Evolutionary conservation across 2,888 invertebrate genomes (phyloP), one percentile per base, ranked within the genome.

Genomic region (Pimpla rufipes): DNA sequence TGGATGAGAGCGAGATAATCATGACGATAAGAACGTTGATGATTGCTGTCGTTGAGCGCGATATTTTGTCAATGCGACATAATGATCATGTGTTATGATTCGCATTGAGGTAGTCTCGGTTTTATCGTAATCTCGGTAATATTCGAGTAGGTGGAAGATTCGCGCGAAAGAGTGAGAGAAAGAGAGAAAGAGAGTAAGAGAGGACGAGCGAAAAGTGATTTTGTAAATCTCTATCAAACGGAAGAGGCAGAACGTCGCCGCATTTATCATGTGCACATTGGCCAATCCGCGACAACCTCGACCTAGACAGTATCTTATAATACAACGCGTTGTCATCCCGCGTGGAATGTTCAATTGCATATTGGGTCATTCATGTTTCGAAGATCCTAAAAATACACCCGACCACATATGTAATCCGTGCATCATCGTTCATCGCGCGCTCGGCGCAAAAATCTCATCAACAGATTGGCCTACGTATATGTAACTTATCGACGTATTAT

Each of bases 351-450:
- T 76, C 62, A 16, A 40, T 70, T 76, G 73, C 42, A 77, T 79
- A 79, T 78, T 80, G 83, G 80, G 77, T 80, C 83, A 84, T 64
- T 55, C 29, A 78, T 76, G 77, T 78, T 78, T 80, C 70, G 40
- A 62, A 57, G 77, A 74, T 74, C 68, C 64, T 80, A 83, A 83
- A 83, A 80, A 68, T 62, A 76, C 59, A 7, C 40, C 6, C n/a
- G n/a, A n/a, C 7, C 16, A 66, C 42, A 47, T 71, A 71, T 71
- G 21, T 62, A 45, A 55, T 55, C n/a, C 64, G 18, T 62, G n/a
- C 18, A 37, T 73, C 45, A 57, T 80, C 67, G 55, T 73, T 80
- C 67, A 73, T 77, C 50, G 73, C 79, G 77, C 68, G 52, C 73
- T 55, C 18, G 74, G 68, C 77, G 80, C 70, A 74, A 80, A 77